Conservation (phyloP, 37 sponge, comb jelly and placozoan species). For the Corticium candelabrum region DNA sequence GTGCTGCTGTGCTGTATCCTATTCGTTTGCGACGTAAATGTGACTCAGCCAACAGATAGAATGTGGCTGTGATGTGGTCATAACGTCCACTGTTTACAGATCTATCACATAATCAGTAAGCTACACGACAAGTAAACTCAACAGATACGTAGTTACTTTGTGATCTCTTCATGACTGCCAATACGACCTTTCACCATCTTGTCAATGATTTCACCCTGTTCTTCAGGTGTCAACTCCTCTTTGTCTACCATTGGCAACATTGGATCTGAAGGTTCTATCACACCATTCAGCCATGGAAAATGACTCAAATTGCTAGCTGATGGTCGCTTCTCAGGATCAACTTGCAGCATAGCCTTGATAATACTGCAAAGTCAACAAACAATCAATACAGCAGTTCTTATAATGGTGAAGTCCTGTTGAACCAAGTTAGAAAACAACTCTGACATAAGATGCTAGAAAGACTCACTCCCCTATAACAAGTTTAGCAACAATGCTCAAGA, state of each 20-base stretch:
- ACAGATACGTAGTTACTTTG: too few species aligned
- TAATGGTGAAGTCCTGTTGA: too few species aligned
- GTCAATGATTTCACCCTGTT: neutral
- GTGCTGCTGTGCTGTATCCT: too few species aligned
- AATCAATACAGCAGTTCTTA: too few species aligned
- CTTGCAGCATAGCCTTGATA: neutral
- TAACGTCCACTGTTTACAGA: constrained; percentile 55
- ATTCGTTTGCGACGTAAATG: constrained; percentile 52
- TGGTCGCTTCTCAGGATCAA: neutral
- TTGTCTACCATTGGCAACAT: neutral
- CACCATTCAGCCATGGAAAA: neutral
- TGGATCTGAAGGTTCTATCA: neutral
- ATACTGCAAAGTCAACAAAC: neutral
- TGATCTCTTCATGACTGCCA: too few species aligned
- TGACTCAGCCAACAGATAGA: constrained; percentile 88
- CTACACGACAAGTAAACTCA: neutral
- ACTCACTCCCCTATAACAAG: too few species aligned
- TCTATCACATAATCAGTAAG: constrained; percentile 14
- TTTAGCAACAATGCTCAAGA: too few species aligned
- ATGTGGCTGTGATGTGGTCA: constrained; percentile 86
- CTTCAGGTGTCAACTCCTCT: neutral
- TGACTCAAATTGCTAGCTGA: neutral
- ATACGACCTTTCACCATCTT: too few species aligned
- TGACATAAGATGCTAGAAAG: too few species aligned
- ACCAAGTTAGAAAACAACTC: too few species aligned